Conservation (phyloP, 2,113 vertebrate genomes). For the Tragelaphus scriptus region DNA sequence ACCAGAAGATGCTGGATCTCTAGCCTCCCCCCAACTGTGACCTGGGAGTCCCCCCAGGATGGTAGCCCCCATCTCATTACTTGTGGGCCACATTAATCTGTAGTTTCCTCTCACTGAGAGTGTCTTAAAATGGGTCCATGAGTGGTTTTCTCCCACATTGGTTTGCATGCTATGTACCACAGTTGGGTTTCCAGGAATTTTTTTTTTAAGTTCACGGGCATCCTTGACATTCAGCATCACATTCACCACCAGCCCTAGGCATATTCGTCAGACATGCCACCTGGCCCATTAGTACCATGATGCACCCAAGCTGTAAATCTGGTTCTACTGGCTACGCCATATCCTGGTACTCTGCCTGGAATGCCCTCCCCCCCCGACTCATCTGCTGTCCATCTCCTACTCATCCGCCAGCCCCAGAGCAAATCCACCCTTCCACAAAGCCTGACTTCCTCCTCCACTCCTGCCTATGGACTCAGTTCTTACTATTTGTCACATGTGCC, state of each 20-base stretch:
- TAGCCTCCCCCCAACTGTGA: neutral
- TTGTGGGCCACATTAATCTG: neutral
- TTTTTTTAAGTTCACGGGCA: neutral
- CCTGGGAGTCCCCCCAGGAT: neutral
- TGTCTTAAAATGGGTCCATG: neutral
- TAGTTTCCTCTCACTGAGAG: neutral
- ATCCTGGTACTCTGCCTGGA: neutral
- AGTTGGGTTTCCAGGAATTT: neutral
- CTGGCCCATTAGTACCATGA: neutral
- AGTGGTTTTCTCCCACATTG: neutral
- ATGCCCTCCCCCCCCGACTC: neutral
- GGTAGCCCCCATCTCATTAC: neutral
- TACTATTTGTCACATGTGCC: neutral
- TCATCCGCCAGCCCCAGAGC: neutral
- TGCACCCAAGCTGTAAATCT: neutral
- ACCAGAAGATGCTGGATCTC: neutral
- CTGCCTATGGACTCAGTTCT: neutral
- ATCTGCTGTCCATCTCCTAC: neutral
- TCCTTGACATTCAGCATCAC: neutral
- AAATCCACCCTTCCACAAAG: neutral
- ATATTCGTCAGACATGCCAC: neutral
- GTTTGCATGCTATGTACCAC: neutral
- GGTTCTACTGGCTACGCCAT: neutral
- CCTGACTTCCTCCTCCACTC: neutral
- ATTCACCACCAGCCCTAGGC: neutral